Base-by-base conservation (phyloP, 2,888 invertebrate genomes). In the Hymenopus coronatus region DNA sequence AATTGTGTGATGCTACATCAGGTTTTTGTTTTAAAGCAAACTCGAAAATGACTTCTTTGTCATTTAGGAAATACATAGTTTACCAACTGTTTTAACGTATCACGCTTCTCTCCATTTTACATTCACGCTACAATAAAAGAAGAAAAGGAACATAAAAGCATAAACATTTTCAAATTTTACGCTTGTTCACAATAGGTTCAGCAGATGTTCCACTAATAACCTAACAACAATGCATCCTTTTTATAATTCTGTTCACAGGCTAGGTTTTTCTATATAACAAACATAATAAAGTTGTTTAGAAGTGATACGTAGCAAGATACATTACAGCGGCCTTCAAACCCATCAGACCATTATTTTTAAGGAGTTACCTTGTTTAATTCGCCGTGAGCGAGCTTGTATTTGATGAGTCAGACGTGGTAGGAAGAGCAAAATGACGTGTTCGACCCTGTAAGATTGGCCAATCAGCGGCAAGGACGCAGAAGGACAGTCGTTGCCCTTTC, bases 401-500 rank as follows among this genome's bases (percentile, higher is more conserved):
- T 25, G 54, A 70, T 70, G 54, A 70, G 54, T 70, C 54, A 70
- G 54, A 70, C 54, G 25, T 70, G 54, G 20, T 70, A 70, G 54
- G 54, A 70, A 70, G 54, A 70, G 54, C 54, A 25, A 70, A 70
- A 70, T 70, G 54, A 70, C 54, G 54, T 70, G 54, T 70, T 70
- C 85, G 85, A 46, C 85, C n/a, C 27, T 84, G 54, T 70, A 15
- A 70, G 27, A 70, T 82, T 82, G 30, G 25, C 89, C 89, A 89
- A 89, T 89, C 28, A 83, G 84, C 81, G 89, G 33, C 90, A 90
- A 90, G 90, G 90, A 90, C 90, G 90, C 30, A 89, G 90, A 90
- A 90, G 90, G 90, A 90, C 90, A 90, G 90, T 89, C 90, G 87
- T 90, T 90, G 90, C 90, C 90, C 90, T 90, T 85, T 90, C 46